phyloP scores from a whole-genome alignment of 2,113 vertebrate species.

The Trachemys scripta region DNA sequence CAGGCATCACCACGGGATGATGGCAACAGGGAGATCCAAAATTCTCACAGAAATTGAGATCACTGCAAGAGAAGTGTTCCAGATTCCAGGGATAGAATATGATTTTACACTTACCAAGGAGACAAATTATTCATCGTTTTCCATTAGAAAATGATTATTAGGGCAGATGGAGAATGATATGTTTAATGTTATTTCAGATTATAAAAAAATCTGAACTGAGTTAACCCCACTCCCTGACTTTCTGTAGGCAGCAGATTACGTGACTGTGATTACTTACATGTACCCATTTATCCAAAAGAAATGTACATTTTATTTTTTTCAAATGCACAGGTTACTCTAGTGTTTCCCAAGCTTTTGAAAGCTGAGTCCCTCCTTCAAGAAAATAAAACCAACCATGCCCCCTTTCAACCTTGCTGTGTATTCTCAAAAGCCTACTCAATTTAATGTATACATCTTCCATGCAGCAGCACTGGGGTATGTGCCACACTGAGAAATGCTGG shows the following conservation, averaged over 20 bases:
- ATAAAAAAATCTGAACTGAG: background rate
- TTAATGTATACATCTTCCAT: background rate
- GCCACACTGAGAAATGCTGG: background rate
- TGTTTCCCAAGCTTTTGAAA: background rate
- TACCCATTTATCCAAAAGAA: accelerated
- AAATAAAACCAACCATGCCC: too few relatives aligned
- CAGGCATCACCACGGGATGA: background rate
- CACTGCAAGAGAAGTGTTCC: background rate
- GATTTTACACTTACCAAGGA: background rate
- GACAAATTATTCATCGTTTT: background rate
- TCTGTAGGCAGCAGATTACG: background rate
- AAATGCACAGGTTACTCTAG: background rate
- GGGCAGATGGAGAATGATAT: background rate
- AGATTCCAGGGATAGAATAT: background rate
- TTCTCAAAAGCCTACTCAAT: too few relatives aligned
- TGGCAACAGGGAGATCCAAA: background rate
- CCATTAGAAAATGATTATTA: background rate
- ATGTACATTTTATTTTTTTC: accelerated
- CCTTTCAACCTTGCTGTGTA: too few relatives aligned
- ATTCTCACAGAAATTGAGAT: too few relatives aligned
- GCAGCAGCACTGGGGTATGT: background rate
- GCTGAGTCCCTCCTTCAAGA: too few relatives aligned
- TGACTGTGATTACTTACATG: background rate
- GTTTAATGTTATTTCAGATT: background rate
- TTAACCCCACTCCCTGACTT: background rate